Evolutionary conservation across 2,797 vertebrate species (phyloP), one percentile per base, ranked within the genome.

Genomic region (Apodemus agrarius): DNA sequence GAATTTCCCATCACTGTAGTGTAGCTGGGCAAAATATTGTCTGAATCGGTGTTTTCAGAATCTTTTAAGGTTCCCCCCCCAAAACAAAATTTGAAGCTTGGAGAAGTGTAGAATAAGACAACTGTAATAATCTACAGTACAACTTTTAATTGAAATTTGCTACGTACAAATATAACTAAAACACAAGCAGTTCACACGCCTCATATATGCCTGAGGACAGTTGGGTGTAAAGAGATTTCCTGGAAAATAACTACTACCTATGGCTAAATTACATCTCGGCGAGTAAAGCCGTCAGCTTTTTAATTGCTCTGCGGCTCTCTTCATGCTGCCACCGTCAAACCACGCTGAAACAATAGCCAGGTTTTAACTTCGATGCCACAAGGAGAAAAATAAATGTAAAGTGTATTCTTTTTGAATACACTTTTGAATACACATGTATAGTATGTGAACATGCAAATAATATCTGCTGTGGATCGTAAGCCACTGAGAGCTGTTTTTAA

Each of bases 151-250:
- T 99, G 98, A 99, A 99, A 99, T 98, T 98, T 98, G 96, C 98
- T 98, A 98, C 98, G 97, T 98, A 98, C 98, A 98, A 98, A 96
- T 96, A 98, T 98, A 98, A 99, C 98, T 98, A 98, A 99, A 99
- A 98, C 97, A 98, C 97, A 94, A 98, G 99, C 98, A 99, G 98
- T 99, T 99, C 98, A 98, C 97, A 98, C 97, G 98, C 97, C 98
- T 97, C 94, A 97, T 97, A 97, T 96, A 98, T 98, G 98, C 98
- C 98, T 98, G 98, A 98, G 98, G 98, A 99, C 95, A 97, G 98
- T 98, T 98, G 92, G 98, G 92, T 98, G 98, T 98, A 99, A 99
- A 99, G 98, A 99, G 98, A 98, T 99, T 99, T 98, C 98, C 98
- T 98, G 97, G 98, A 98, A 99, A 85, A 98, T 97, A 98, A 98